phyloP scores from a whole-genome alignment of 1,140 invertebrate genomes.

The Coelopa frigida region DNA sequence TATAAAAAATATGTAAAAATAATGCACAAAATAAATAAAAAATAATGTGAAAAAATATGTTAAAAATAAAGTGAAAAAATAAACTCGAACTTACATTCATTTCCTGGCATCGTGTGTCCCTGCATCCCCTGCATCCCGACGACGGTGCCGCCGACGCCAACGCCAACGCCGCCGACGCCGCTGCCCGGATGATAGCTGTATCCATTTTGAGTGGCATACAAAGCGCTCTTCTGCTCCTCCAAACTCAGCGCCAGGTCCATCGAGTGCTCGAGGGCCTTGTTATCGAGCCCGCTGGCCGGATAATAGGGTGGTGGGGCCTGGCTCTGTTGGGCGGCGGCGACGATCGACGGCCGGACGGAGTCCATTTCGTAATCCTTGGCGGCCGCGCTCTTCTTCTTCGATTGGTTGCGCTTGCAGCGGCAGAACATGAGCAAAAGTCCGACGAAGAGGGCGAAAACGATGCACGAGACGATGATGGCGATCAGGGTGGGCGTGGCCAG shows the following conservation, averaged over 20 bases:
- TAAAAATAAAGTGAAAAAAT: no score
- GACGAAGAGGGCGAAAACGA: conserved; percentile 70
- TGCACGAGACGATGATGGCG: conserved; percentile 71
- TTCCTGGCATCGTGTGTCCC: conserved; percentile 55
- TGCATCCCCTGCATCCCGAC: conserved; percentile 43
- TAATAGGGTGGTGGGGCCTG: conserved; percentile 80
- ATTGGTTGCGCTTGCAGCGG: conserved; percentile 73
- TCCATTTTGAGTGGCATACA: conserved; percentile 73
- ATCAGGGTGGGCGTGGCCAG: conserved; percentile 70
- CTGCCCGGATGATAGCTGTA: conserved; percentile 68
- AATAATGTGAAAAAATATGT: neutral
- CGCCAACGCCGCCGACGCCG: conserved; percentile 40
- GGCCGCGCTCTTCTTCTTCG: conserved; percentile 68
- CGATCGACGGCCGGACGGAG: conserved; percentile 68
- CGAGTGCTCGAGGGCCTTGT: conserved; percentile 82
- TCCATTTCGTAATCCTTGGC: conserved; percentile 88
- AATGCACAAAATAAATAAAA: neutral
- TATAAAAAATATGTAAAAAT: neutral
- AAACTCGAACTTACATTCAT: conserved; percentile 68
- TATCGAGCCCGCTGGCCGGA: conserved; percentile 75
- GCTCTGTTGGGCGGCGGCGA: conserved; percentile 60
- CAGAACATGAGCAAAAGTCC: conserved; percentile 76
- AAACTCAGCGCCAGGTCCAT: conserved; percentile 73
- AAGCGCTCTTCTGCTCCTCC: conserved; percentile 70
- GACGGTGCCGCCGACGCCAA: conserved; percentile 24